These are phyloP conservation scores for Uloborus plumipes DNA, from an alignment of 2,888 invertebrate genomes.

Conservation along the genomic window DNA sequence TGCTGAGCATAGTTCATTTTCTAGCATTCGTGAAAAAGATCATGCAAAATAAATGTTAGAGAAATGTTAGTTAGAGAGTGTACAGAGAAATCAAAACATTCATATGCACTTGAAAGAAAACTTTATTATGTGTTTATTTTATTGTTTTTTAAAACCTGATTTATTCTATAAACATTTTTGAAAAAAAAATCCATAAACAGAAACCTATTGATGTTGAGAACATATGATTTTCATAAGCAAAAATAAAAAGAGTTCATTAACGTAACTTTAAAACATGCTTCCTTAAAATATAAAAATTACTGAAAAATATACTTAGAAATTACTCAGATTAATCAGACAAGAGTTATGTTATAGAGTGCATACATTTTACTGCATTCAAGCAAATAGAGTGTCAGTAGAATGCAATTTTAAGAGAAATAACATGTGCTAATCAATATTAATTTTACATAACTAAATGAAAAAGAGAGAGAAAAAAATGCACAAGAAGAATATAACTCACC, in stretches of 20 bases:
- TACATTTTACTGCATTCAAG: neutral
- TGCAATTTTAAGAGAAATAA: neutral
- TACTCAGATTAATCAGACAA: too few species aligned
- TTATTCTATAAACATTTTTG: too few species aligned
- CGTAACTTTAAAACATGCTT: too few species aligned
- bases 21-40: conserved; percentile 32
- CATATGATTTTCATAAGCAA: too few species aligned
- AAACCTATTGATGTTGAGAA: too few species aligned
- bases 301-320: too few species aligned
- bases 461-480: neutral
- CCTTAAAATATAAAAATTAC: too few species aligned
- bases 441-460: neutral
- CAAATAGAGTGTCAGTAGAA: neutral
- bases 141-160: too few species aligned
- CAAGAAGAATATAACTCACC: conserved; percentile 42
- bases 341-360: neutral
- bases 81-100: neutral
- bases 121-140: neutral
- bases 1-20: conserved; percentile 59
- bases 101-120: neutral
- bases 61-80: conserved; percentile 19
- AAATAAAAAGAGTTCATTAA: too few species aligned
- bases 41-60: conserved; percentile 54
- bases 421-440: neutral
- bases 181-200: too few species aligned